Base-by-base conservation (phyloP, 1,140 invertebrate species). In the Amyelois transitella region DNA sequence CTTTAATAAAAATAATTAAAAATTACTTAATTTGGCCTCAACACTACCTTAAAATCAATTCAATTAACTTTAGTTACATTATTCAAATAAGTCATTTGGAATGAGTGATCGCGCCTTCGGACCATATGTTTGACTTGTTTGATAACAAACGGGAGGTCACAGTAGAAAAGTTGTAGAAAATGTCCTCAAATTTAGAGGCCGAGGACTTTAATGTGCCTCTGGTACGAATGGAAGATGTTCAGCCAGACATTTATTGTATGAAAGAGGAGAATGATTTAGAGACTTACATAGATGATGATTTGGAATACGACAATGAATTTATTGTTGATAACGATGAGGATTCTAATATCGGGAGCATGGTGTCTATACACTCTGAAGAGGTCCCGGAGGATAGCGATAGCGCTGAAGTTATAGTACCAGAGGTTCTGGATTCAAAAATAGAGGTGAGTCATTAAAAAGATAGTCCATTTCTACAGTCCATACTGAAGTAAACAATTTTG, bases 151-250 rank as follows among this genome's bases (percentile, higher is more conserved):
- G 7, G 12, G 1, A 38, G 32, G 32, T 38, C 12, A 14, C 32
- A 38, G 32, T 38, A 14, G 32, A 38, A 38, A 38, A 38, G n/a
- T 38, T 38, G n/a, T 38, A 1, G 1, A 70, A 47, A 59, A 81
- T 80, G 77, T 75, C 77, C 51, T 69, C 70, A 49, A 74, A 64
- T 48, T 60, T 78, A 18, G 78, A 81, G 43, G 55, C 47, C 54
- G 81, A 84, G 47, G 81, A 84, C 25, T 51, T 81, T 19, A 75
- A 79, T 50, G 69, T 81, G 3, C 71, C 72, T 7, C 52, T 84
- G 3, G 81, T 84, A 1, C 74, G 78, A 18, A 81, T 84, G 81
- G 77, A 74, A 22, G 81, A 84, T 48, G 75, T 84, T 1, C 78
- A 84, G 45, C 78, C 81, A 18, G 55, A 62, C 1, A 52, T 56